These are phyloP conservation scores for Bombus sibiricus DNA, from an alignment of 1,140 invertebrate species.

Conservation along the genomic window DNA sequence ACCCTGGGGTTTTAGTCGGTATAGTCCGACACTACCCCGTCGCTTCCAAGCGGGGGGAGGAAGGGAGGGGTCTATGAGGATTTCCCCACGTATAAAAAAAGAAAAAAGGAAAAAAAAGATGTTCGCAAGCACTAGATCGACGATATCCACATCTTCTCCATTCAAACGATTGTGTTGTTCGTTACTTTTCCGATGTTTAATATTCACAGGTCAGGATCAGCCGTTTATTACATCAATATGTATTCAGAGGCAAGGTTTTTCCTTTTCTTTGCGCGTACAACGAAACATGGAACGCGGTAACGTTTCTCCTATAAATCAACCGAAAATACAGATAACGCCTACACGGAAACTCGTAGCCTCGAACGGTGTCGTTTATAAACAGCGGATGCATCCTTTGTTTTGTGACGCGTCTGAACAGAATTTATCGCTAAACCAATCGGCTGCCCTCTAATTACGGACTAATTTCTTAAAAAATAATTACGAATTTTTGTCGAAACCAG, in stretches of 20 bases:
- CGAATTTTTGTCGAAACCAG: neutral
- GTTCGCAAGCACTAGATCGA: neutral
- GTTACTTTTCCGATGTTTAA: constrained; percentile 43
- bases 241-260: neutral
- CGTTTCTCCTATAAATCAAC: constrained; percentile 29
- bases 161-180: constrained; percentile 23
- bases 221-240: constrained; percentile 37
- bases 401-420: too few relatives aligned
- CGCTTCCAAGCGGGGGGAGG: too few relatives aligned
- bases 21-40: too few relatives aligned
- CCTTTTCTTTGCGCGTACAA: neutral
- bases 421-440: neutral
- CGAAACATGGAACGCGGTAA: constrained; percentile 11
- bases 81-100: too few relatives aligned
- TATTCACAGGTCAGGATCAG: constrained; percentile 36
- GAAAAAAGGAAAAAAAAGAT: too few relatives aligned
- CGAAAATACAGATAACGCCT: neutral
- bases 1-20: too few relatives aligned
- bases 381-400: constrained; percentile 12
- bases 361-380: constrained; percentile 7
- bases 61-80: too few relatives aligned
- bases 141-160: neutral
- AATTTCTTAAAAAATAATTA: neutral
- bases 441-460: neutral
- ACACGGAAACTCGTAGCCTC: neutral